Evolutionary conservation across 2,797 vertebrate genomes (phyloP), one percentile per base, ranked within the genome.

Genomic region (Melopsittacus undulatus): DNA sequence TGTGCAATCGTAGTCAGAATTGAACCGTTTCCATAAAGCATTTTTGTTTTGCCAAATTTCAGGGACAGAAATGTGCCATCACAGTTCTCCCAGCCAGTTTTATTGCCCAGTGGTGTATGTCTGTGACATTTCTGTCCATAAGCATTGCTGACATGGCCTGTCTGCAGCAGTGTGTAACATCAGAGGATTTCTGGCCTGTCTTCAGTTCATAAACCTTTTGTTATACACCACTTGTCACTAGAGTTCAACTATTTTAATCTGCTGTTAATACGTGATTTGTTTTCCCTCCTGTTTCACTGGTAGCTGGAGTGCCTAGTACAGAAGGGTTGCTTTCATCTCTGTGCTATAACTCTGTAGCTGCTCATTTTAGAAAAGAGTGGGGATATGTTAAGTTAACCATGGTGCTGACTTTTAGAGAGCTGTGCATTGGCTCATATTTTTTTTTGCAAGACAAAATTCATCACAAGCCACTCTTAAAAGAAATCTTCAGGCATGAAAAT

Each of bases 401-500:
- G 11, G 21, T 93, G 21, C 27, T 63, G 77, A 22, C 36, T 88
- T 78, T 74, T 45, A 78, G 29, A 79, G 30, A 93, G 22, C 26
- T 76, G 64, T 42, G 75, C 26, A 43, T 45, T 66, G 26, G 23
- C 61, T 94, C 46, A 69, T 42, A 11, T 11, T 36, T 38, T 73
- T 79, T 89, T 79, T 88, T 62, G 2, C 27, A 76, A 92, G 40
- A 80, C 46, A 82, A 68, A 26, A 80, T 83, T 40, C 36, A 52
- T 83, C 87, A 82, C 7, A 22, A 81, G 18, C 18, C 17, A 42
- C 36, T 78, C 54, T 68, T 86, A 80, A 87, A 92, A 87, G 54
- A 75, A 92, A 84, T 79, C 69, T 62, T 82, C 43, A 67, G 63
- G 51, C 82, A 89, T 61, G 46, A 95, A 96, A 92, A 89, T 92